Evolutionary conservation across 2,888 invertebrate species (phyloP), one percentile per base, ranked within the genome.

Genomic region (Terebella lapidaria): DNA sequence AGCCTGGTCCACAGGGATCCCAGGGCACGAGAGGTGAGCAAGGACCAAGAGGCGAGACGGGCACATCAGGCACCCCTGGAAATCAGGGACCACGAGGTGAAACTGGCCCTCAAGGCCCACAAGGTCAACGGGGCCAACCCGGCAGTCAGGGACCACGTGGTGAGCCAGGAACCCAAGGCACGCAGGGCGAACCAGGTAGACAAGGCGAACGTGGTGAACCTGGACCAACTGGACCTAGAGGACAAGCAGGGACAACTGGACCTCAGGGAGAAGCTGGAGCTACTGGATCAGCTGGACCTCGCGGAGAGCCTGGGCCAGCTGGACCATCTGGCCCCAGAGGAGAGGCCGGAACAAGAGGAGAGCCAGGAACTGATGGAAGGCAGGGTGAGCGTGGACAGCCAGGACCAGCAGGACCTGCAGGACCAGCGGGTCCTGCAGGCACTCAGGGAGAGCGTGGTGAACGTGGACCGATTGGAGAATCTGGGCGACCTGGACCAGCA

Each of bases 251-350:
- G 10, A 10, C 27, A 4, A 5, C 60, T 24, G 60, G 60, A 20
- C 2, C 46, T 20, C 24, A 29, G 28, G 59, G 59, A 27, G 29
- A 25, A 1, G 29, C 29, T 22, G 55, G 63, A 18, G 73, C 73
- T 29, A 27, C 51, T 30, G 65, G 62, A 3, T 15, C 35, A 3
- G 52, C 35, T n/a, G 62, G 62, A 2, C 49, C 35, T 55, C n/a
- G 22, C 15, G 58, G 58, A 24, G 56, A 58, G 46, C 28, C 68
- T 20, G 72, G 72, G 27, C 64, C 63, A 2, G 57, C 64, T 5
- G 73, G 73, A 61, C 62, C 67, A 28, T 15, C 58, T 2, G 72
- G 72, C 46, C 61, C 62, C n/a, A 51, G 54, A 26, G 66, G 59
- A 52, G 60, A 49, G 18, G n/a, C 57, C n/a, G 63, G 63, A 35